These are phyloP conservation scores for Oreotrochilus melanogaster DNA, from an alignment of 2,113 vertebrate genomes.

Conservation along the genomic window DNA sequence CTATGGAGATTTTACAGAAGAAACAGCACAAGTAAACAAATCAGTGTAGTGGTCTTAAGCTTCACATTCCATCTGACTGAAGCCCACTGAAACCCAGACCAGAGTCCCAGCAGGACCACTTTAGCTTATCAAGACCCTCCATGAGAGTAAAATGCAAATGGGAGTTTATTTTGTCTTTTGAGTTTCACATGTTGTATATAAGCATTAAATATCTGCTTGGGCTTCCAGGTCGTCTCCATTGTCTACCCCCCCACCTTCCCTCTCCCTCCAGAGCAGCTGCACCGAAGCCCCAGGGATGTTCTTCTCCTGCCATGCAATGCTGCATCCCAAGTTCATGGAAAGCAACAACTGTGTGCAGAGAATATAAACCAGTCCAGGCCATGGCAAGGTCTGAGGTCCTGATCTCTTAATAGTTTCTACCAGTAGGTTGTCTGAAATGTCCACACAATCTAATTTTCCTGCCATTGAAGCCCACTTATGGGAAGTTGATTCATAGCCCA, in stretches of 20 bases:
- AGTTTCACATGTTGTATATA: neutral
- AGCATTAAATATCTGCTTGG: neutral
- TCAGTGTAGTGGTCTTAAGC: neutral
- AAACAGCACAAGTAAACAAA: neutral
- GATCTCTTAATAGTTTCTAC: neutral
- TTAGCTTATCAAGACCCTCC: neutral
- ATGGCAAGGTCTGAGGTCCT: neutral
- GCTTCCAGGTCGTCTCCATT: neutral
- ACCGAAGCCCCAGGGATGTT: rapidly evolving
- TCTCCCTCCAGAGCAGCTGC: rapidly evolving
- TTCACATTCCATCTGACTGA: neutral
- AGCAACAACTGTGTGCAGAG: neutral
- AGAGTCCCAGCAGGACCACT: neutral
- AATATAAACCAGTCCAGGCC: neutral
- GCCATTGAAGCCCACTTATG: neutral
- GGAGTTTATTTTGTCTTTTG: neutral
- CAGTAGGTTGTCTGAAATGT: neutral
- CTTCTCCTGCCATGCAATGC: neutral
- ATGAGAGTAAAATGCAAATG: neutral
- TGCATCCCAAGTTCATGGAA: rapidly evolving
- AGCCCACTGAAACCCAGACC: neutral
- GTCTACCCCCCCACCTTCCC: neutral
- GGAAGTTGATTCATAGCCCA: neutral
- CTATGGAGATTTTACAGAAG: neutral
- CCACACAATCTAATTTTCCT: neutral